phyloP scores from a whole-genome alignment of 2,113 vertebrate species.

The Cygnus buccinator region DNA sequence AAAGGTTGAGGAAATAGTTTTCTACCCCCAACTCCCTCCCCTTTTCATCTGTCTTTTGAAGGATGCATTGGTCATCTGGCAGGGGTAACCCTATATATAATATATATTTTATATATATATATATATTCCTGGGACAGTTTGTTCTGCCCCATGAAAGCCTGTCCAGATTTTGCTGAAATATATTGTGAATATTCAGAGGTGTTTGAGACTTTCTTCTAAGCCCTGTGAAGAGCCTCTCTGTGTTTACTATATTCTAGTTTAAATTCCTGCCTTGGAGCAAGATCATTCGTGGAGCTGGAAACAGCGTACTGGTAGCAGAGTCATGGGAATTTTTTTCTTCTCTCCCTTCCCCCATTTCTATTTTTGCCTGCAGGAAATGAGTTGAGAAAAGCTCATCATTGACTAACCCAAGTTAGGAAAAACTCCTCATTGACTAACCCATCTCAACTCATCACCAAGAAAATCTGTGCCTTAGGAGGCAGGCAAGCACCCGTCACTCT shows the following conservation, averaged over 20 bases:
- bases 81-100: neutral
- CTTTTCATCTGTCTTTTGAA: neutral
- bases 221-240: neutral
- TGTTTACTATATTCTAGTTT: neutral
- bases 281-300: neutral
- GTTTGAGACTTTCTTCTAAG: neutral
- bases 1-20: neutral
- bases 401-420: neutral
- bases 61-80: neutral
- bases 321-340: neutral
- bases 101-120: no score
- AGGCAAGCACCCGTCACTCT: neutral
- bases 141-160: neutral
- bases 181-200: neutral
- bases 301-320: neutral
- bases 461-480: neutral
- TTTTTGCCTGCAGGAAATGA: neutral
- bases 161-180: neutral
- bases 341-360: neutral
- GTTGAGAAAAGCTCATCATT: neutral
- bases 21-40: neutral
- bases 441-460: neutral
- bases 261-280: neutral
- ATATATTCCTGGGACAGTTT: no score
- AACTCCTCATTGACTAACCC: neutral